Base-by-base conservation (phyloP, 2,888 invertebrate genomes). In the Spatulosminthurus flaviceps region DNA sequence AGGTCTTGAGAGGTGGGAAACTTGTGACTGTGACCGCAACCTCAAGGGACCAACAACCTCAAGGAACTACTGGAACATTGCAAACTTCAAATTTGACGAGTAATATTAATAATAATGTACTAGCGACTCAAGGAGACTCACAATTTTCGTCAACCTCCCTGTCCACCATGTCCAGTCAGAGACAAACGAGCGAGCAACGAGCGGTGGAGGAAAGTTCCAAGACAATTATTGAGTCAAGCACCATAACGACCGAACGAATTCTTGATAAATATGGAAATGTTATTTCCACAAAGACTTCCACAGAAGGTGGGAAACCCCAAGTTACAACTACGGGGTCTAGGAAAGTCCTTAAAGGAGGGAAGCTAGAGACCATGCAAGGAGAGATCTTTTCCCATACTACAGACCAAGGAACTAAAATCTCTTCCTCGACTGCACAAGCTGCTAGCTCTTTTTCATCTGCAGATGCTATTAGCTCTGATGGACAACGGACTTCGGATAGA, bases 1-100 rank as follows among this genome's bases (percentile, higher is more conserved):
- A 80, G 28, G 64, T 84, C 16, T 69, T 85, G 1, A 72, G 81
- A 13, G 82, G 82, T 0, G 83, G 82, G 22, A 84, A 84, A 81
- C 71, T 81, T n/a, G 84, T 83, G 22, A 79, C 64, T 24, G 79
- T 80, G 51, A 19, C 51, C 5, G 43, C 43, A 51, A 19, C 51
- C 5, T 69, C 43, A 51, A 70, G 26, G 21, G 77, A 71, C 16
- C 60, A 28, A 42, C 60, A 28, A 42, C 19, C 19, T 4, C 19
- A 29, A 24, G n/a, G 19, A 24, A 43, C 34, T 13, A 74, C n/a
- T n/a, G 66, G 19, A 24, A n/a, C 67, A 13, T 28, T 29, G 67
- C 67, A 67, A 67, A 24, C 22, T 1, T 51, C 29, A 29, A 34
- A 64, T 16, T 2, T 2, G 19, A n/a, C 16, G 2, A 51, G 51